phyloP scores from a whole-genome alignment of 1,140 invertebrate species.

The Brachionus calyciflorus region DNA sequence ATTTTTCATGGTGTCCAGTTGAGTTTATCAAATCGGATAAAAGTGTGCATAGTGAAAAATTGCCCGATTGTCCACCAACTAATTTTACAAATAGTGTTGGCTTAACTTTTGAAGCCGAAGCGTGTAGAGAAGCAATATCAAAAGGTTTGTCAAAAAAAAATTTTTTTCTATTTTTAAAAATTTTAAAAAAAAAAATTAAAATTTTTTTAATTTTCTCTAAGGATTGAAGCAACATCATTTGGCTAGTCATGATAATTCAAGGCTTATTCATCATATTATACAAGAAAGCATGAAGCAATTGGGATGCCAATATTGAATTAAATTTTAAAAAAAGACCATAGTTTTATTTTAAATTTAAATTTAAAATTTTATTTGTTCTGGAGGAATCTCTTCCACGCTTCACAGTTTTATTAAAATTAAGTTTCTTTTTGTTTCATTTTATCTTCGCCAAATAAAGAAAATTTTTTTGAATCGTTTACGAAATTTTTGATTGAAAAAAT shows the following conservation, averaged over 20 bases:
- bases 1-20: constrained; percentile 50
- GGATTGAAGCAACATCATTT: constrained; percentile 65
- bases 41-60: not conserved
- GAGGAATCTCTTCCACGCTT: no score
- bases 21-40: constrained; percentile 47
- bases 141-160: constrained; percentile 44
- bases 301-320: constrained; percentile 64
- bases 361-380: no score
- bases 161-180: constrained; percentile 49
- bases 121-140: constrained; percentile 47
- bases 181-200: no score
- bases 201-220: no score
- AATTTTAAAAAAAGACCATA: constrained; percentile 59
- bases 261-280: constrained; percentile 67
- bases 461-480: constrained; percentile 8
- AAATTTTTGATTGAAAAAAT: constrained; percentile 18
- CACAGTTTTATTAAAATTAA: not conserved
- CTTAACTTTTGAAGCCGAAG: constrained; percentile 26
- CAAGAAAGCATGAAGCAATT: constrained; percentile 69
- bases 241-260: constrained; percentile 65
- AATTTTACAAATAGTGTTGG: constrained; percentile 36
- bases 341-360: not conserved
- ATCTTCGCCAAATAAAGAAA: constrained; percentile 7
- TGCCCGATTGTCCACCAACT: not conserved
- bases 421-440: not conserved